phyloP scores from a whole-genome alignment of 2,797 vertebrate genomes.

The Enoplosus armatus region DNA sequence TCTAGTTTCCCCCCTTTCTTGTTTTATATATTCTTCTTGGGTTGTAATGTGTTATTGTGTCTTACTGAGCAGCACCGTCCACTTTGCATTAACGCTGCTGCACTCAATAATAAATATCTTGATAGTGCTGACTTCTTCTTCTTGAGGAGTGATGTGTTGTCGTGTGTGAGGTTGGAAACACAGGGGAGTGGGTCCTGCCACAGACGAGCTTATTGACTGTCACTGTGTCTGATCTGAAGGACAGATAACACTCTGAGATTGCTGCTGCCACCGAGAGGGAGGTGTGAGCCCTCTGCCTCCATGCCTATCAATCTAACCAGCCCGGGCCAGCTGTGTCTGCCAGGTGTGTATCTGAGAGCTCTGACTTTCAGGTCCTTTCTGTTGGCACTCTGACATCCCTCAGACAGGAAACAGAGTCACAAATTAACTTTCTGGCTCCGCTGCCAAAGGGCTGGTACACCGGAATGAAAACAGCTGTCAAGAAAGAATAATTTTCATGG shows the following conservation, averaged over 20 bases:
- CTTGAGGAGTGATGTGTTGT: conserved; percentile 9
- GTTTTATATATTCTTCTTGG: background rate
- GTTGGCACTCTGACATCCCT: conserved; percentile 11
- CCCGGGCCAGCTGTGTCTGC: conserved; percentile 9
- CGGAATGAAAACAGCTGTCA: conserved; percentile 28
- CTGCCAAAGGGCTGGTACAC: conserved; percentile 7
- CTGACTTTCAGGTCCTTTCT: conserved; percentile 11
- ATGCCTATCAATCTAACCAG: conserved; percentile 42
- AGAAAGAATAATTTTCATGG: conserved; percentile 18
- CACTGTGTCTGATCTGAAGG: conserved; percentile 57
- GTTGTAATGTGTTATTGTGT: background rate
- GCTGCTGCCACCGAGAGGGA: conserved; percentile 17
- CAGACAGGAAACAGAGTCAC: conserved; percentile 6
- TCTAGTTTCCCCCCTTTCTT: no score
- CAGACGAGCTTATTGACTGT: conserved; percentile 55
- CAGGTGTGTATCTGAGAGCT: conserved; percentile 20
- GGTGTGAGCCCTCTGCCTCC: conserved; percentile 29
- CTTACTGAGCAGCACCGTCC: background rate
- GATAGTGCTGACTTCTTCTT: no score
- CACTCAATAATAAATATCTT: background rate
- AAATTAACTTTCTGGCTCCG: conserved; percentile 15
- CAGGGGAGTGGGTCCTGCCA: conserved; percentile 2
- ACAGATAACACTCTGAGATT: conserved; percentile 55
- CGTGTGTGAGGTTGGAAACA: conserved; percentile 25
- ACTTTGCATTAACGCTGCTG: background rate